These are phyloP conservation scores for Elachura formosa DNA, from an alignment of 2,113 vertebrate genomes.

Conservation along the genomic window DNA sequence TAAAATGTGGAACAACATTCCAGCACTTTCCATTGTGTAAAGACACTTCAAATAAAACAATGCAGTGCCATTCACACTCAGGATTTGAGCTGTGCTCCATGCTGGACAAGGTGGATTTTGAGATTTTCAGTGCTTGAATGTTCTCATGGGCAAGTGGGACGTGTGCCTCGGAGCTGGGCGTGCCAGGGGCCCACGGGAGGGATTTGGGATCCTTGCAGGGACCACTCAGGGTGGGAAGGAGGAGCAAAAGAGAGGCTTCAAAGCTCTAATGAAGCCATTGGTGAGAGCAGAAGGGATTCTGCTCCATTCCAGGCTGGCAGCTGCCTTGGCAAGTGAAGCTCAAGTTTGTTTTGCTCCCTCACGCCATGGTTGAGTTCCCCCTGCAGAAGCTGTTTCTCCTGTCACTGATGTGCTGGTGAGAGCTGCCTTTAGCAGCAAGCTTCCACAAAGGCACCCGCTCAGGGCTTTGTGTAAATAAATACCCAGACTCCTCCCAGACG, in stretches of 20 bases:
- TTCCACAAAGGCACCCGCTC: neutral
- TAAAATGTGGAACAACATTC: slow-evolving; percentile 35
- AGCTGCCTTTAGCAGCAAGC: neutral
- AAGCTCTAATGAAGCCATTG: neutral
- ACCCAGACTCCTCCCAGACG: neutral
- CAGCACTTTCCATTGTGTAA: slow-evolving; percentile 35
- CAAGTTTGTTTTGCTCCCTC: neutral
- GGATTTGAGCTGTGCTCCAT: neutral
- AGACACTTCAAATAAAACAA: slow-evolving; percentile 51
- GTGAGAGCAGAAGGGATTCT: neutral
- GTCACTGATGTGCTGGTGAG: neutral
- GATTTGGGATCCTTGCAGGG: neutral
- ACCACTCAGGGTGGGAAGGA: neutral
- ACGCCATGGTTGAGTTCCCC: fast-evolving
- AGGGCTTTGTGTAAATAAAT: neutral
- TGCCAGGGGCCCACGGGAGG: neutral
- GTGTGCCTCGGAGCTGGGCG: neutral
- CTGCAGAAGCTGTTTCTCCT: neutral
- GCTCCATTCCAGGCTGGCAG: neutral
- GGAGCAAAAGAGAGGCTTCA: neutral
- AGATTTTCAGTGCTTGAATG: neutral
- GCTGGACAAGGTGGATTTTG: fast-evolving
- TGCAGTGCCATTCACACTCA: slow-evolving; percentile 21
- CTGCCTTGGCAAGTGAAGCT: neutral
- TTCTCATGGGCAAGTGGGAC: neutral